These are phyloP conservation scores for Steatornis caripensis DNA, from an alignment of 2,113 vertebrate genomes.

Conservation along the genomic window DNA sequence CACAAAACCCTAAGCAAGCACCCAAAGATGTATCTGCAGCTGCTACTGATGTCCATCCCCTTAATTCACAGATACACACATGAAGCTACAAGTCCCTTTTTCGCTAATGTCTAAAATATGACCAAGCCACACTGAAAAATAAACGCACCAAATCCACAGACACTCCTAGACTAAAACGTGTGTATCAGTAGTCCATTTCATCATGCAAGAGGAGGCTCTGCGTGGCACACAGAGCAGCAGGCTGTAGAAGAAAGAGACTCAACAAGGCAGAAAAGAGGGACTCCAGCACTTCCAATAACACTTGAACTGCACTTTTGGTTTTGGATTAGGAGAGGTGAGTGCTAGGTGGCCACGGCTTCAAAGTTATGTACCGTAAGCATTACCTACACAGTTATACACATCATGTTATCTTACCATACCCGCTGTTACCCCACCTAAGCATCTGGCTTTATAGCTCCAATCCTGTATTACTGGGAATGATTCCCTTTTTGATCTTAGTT, in stretches of 20 bases:
- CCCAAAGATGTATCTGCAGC: background rate
- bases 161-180: background rate
- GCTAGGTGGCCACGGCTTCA: background rate
- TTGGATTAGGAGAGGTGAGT: background rate
- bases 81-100: background rate
- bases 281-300: rapidly evolving
- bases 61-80: background rate
- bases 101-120: background rate
- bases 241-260: background rate
- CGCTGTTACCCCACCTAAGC: background rate
- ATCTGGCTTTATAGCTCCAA: background rate
- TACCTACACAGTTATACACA: background rate
- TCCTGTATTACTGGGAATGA: background rate
- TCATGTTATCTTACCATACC: background rate
- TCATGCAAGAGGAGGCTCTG: background rate
- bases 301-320: background rate
- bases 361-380: background rate
- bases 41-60: background rate
- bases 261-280: background rate
- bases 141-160: background rate
- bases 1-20: background rate
- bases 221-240: background rate
- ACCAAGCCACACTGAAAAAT: background rate
- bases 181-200: too few species aligned
- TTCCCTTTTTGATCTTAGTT: background rate